phyloP scores from a whole-genome alignment of 92 coral and sea anemone species.

The Palythoa grandiflora region DNA sequence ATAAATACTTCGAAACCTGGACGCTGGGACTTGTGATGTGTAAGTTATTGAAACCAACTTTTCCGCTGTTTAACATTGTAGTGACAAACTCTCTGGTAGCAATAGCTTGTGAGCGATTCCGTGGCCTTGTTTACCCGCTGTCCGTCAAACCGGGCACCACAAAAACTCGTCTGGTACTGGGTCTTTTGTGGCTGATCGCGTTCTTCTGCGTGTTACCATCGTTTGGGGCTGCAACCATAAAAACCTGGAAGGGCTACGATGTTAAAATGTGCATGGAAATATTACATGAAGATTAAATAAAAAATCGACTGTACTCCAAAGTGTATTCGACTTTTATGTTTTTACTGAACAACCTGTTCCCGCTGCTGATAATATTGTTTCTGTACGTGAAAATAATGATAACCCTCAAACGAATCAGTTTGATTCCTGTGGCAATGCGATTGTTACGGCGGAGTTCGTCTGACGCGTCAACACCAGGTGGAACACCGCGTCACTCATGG shows the following conservation, averaged over 20 bases:
- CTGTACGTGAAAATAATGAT: constrained; percentile 74
- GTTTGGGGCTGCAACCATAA: constrained; percentile 62
- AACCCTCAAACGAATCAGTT: constrained; percentile 69
- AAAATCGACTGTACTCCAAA: constrained; percentile 50
- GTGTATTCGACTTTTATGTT: constrained; percentile 72
- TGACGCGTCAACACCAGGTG: constrained; percentile 64
- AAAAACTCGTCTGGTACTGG: constrained; percentile 72
- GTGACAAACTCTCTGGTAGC: constrained; percentile 88
- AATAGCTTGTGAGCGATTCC: constrained; percentile 86
- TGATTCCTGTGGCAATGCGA: constrained; percentile 69
- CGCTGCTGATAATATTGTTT: constrained; percentile 69
- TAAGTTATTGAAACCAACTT: constrained; percentile 77
- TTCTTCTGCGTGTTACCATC: constrained; percentile 76
- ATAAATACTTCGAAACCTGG: constrained; percentile 64
- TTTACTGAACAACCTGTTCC: constrained; percentile 65
- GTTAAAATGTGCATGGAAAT: constrained; percentile 56
- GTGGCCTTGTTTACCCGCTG: constrained; percentile 84
- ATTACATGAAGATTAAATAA: constrained; percentile 52
- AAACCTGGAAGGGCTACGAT: constrained; percentile 11
- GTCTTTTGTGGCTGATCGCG: constrained; percentile 78
- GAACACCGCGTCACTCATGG: constrained; percentile 75
- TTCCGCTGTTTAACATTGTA: constrained; percentile 75
- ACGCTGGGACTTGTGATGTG: constrained; percentile 77
- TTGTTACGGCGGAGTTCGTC: constrained; percentile 70
- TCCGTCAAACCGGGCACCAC: constrained; percentile 78